Base-by-base conservation (phyloP, 2,888 invertebrate genomes). In the Lasioglossum calceatum region DNA sequence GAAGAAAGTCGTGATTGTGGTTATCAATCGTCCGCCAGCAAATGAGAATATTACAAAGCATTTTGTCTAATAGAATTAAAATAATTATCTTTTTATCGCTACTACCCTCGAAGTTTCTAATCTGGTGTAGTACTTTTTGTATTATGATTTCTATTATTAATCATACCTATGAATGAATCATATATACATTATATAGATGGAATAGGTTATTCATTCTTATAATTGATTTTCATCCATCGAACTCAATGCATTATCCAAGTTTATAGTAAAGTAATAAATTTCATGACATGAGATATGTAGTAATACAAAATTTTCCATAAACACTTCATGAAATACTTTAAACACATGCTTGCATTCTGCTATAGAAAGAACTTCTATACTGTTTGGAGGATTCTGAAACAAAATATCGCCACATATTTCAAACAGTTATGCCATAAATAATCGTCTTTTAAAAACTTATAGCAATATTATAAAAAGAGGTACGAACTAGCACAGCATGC, bases 1-100 rank as follows among this genome's bases (percentile, higher is more conserved):
- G 93, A 94, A 82, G 93, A 94, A 54, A 91, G 82, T 82, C 92
- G 88, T 3, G 94, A 94, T 84, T 92, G 90, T 50, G 94, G 94
- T 80, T 94, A 94, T 85, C 93, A 93, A 82, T 94, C 93, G 3
- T 94, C 94, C 32, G 82, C 87, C 27, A 87, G 81, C 79, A 91
- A 89, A 88, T 87, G 81, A 89, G n/a, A 23, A 36, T 32, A 27
- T 44, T 36, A 14, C 7, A 27, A 12, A 36, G 14, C 27, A 58
- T 78, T 82, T 27, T 74, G 23, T 36, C 42, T 54, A n/a, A 50
- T 61, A 39, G 81, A 75, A 80, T 78, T 77, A 79, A 72, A 87
- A 72, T 47, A 72, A 82, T 64, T 5, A 32, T 44, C 54, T 50
- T 67, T 54, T 2, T 44, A 39, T n/a, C 47, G 3, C 75, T 44